Evolutionary conservation across 2,888 invertebrate species (phyloP).

Genomic region (Phyllotreta cruciferae): DNA sequence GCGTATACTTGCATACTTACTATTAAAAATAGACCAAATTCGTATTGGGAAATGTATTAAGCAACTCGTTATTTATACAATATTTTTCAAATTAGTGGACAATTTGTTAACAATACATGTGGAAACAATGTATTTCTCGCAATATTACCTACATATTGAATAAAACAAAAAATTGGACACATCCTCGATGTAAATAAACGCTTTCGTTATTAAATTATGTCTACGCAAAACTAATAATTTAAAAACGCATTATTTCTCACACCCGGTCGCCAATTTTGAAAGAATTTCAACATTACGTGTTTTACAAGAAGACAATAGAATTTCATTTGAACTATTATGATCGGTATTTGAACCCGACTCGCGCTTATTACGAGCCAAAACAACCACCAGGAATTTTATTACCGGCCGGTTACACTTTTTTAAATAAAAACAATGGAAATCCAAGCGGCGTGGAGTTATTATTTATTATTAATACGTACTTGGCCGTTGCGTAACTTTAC

Average conservation of each 20-base stretch:
- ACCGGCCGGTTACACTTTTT: constrained; percentile 27
- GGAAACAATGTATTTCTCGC: constrained; percentile 6
- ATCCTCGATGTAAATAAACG: background rate
- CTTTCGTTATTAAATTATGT: background rate
- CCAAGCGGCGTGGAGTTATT: constrained; percentile 22
- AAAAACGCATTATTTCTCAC: constrained; percentile 7
- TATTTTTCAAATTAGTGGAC: background rate
- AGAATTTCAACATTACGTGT: constrained; percentile 11
- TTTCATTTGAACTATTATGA: constrained; percentile 18
- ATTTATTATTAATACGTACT: constrained; percentile 25
- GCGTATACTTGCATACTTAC: background rate
- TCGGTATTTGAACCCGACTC: constrained; percentile 14
- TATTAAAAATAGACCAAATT: background rate
- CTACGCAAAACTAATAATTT: background rate
- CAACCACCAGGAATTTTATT: constrained; percentile 18
- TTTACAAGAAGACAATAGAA: constrained; percentile 13
- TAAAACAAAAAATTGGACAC: background rate
- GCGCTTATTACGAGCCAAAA: constrained; percentile 1
- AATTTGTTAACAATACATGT: constrained; percentile 1
- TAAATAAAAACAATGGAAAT: constrained; percentile 22
- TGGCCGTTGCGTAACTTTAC: constrained; percentile 19
- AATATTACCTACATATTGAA: background rate
- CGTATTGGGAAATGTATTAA: too few species aligned
- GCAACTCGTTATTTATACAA: too few species aligned
- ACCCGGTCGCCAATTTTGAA: constrained; percentile 3